Base-by-base conservation (phyloP, 2,888 invertebrate genomes). In the Catocala nupta region DNA sequence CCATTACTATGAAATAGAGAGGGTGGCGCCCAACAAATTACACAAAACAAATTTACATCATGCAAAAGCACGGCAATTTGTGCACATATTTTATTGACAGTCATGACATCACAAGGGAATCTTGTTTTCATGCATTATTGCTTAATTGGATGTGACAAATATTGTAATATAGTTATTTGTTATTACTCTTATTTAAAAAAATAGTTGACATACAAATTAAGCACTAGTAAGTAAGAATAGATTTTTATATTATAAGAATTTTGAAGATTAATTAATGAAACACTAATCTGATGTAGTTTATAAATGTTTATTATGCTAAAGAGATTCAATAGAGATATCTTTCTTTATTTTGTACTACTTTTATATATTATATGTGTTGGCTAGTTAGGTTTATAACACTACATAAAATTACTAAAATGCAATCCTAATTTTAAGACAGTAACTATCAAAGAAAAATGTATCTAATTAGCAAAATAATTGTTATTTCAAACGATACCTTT, bases 401-500 rank as follows among this genome's bases (percentile, higher is more conserved):
- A 49, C 2, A 5, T 5, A 34, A 49, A n/a, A 10, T 10, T 13
- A 8, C 33, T 50, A 34, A 3, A 33, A 42, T 12, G 39, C 25
- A 34, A 48, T 42, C 57, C 13, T 48, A 51, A 9, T 56, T 33
- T 9, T n/a, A 45, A 57, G 47, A 11, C 7, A 52, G 47, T 11
- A 25, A 12, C 25, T 42, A 34, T 34, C 34, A 42, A 57, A 7
- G 12, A 34, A n/a, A 25, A 9, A 4, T 25, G 16, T 25, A 49
- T 33, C n/a, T n/a, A 49, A 51, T 12, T 36, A 36, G 51, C 36
- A 36, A 12, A 36, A 50, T 12, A 25, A 47, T 33, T 64, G 33
- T 55, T 55, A 61, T 9, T 8, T 39, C 45, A 39, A 57, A 75
- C 64, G 71, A 81, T 91, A 92, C 93, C 92, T 91, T 89, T 62